Evolutionary conservation across 1,140 invertebrate genomes (phyloP), one percentile per base, ranked within the genome.

Genomic region (Episyrphus balteatus): DNA sequence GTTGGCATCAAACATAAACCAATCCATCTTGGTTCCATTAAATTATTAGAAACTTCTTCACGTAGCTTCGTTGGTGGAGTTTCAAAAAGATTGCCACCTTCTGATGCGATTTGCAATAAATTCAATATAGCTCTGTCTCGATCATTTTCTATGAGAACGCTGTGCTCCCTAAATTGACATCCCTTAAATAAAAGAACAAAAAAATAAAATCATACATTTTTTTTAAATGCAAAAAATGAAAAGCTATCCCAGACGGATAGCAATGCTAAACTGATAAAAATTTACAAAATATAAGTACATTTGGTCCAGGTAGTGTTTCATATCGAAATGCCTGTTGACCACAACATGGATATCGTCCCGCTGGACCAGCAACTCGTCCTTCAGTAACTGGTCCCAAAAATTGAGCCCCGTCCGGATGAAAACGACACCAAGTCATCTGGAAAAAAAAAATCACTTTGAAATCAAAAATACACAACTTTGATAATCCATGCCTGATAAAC

Each of bases 281-380:
- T n/a, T n/a, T n/a, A n/a, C n/a, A n/a, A n/a, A n/a, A n/a, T n/a
- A n/a, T n/a, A n/a, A n/a, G n/a, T 44, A 68, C 65, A 56, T 64
- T 65, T 14, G 60, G 69, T 67, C 57, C 79, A 63, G 44, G 72
- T 66, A 53, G 81, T 47, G 44, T 78, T 64, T 89, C 83, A 70
- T 84, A 91, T 53, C 82, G 75, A 55, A 88, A 85, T 15, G 86
- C 82, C 56, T 82, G 75, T 68, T 86, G 82, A 42, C 86, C 85
- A 65, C 90, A 94, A 63, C 90, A 92, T 0, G 87, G 84, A 70
- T 84, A 89, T 32, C 81, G 74, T 31, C 84, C 84, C 12, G 84
- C 71, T 1, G 84, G 81, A 9, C 64, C 62, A 75, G 77, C 39
- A 73, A 75, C 38, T 69, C 70, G 38, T 70, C 70, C 62, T 69